These are phyloP conservation scores for Colossoma macropomum DNA, from an alignment of 2,113 vertebrate genomes.

Conservation along the genomic window DNA sequence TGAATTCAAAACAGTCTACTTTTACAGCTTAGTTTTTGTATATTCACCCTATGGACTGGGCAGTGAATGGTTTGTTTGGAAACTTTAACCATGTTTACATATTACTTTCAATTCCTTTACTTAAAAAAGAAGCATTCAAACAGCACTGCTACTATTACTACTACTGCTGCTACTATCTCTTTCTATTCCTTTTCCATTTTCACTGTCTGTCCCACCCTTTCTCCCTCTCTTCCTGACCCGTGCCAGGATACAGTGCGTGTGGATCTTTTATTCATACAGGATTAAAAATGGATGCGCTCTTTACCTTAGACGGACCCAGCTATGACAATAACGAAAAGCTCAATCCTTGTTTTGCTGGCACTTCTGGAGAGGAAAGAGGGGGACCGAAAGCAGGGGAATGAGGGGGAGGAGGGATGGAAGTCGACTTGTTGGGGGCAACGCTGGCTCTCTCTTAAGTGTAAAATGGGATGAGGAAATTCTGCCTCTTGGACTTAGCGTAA, in stretches of 20 bases:
- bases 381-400: slow-evolving; percentile 26
- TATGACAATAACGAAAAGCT: slow-evolving; percentile 87
- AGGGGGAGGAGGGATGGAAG: slow-evolving; percentile 63
- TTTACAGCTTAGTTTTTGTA: no score
- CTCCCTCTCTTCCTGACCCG: slow-evolving; percentile 59
- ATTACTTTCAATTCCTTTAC: no score
- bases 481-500: slow-evolving; percentile 80
- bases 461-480: slow-evolving; percentile 81
- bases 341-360: slow-evolving; percentile 82
- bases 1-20: no score
- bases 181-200: background rate
- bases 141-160: no score
- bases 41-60: no score
- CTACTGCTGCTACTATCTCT: background rate
- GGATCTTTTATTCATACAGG: slow-evolving; percentile 86
- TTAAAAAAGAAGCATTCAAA: no score
- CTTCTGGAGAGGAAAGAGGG: slow-evolving; percentile 20
- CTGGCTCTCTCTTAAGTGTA: slow-evolving; percentile 72
- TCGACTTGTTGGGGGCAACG: slow-evolving; percentile 77
- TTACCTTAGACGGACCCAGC: slow-evolving; percentile 78
- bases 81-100: no score
- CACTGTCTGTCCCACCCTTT: background rate
- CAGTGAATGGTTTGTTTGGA: no score
- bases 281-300: slow-evolving; percentile 88
- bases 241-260: slow-evolving; percentile 76